Evolutionary conservation across 2,797 vertebrate genomes (phyloP), one percentile per base, ranked within the genome.

Genomic region (Mormyrops attenuatus): DNA sequence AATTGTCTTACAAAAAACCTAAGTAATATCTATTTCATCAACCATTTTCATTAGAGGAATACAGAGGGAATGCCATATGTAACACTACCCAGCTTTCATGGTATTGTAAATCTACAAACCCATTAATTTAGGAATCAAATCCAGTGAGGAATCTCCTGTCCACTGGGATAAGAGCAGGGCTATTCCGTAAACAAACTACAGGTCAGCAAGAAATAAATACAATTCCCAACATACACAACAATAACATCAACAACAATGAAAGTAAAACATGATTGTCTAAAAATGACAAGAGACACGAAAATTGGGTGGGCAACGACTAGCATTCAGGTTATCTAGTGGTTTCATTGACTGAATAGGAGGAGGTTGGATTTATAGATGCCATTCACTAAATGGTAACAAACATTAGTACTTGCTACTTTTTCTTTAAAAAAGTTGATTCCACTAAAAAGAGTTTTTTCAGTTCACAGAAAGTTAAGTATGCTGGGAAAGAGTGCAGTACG

Each of bases 181-280:
- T 98, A 96, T 98, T 96, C 94, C 97, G 97, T 97, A 97, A 98
- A 99, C 98, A 97, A 98, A 98, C 98, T 97, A 97, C 95, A 96
- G 96, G 98, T 97, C 97, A 97, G 97, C 96, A 97, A 97, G 96
- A 99, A 99, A 99, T 99, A 99, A 99, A 99, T 99, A 99, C 97
- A 98, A 94, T 95, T 96, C 93, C 96, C 95, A 97, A 96, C 97
- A 97, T 96, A 96, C 97, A 95, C 94, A 94, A 97, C 96, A 97
- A 95, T 96, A 96, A 95, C 96, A 95, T 95, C 96, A 96, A 96
- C 95, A 95, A 96, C 96, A 97, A 90, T 93, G 92, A 95, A 95
- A 94, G 55, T 95, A 94, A 95, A 96, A 96, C 94, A 96, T 99
- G 98, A 99, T 99, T 99, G 98, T 99, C 98, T 93, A 99, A 97